Conservation (phyloP, 2,113 vertebrate genomes). For the Opisthocomus hoazin region DNA sequence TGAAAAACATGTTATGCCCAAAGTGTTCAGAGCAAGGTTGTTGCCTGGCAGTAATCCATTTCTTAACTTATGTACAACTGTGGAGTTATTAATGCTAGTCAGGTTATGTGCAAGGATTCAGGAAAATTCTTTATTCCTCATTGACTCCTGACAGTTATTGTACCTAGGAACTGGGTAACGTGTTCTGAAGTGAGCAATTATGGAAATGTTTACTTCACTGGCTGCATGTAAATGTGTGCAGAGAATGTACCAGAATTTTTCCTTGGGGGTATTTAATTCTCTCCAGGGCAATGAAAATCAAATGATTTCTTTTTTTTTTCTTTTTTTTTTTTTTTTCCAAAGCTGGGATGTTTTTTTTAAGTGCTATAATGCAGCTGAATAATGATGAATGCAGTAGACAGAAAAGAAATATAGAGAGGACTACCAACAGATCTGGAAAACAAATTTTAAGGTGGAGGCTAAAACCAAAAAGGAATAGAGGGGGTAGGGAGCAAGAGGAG, state of each 20-base stretch:
- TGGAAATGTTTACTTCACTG: slow-evolving; percentile 97
- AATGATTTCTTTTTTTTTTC: slow-evolving; percentile 81
- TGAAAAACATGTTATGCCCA: slow-evolving; percentile 57
- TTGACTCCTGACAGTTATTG: slow-evolving; percentile 86
- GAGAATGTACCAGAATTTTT: slow-evolving; percentile 92
- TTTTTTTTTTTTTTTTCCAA: slow-evolving; percentile 61
- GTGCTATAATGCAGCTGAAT: slow-evolving; percentile 87
- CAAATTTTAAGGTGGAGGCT: slow-evolving; percentile 62
- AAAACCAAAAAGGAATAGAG: slow-evolving; percentile 26
- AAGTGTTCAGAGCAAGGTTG: slow-evolving; percentile 72
- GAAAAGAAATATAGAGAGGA: slow-evolving; percentile 61
- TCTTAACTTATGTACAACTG: slow-evolving; percentile 79
- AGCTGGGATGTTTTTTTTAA: slow-evolving; percentile 72
- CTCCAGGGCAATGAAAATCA: slow-evolving; percentile 94
- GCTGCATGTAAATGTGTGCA: slow-evolving; percentile 91
- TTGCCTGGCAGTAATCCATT: slow-evolving; percentile 86
- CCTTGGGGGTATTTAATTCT: slow-evolving; percentile 91
- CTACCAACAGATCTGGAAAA: slow-evolving; percentile 61
- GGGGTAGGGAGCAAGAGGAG: slow-evolving; percentile 8
- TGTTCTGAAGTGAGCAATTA: slow-evolving; percentile 95
- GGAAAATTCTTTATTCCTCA: slow-evolving; percentile 91
- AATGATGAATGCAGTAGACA: slow-evolving; percentile 83
- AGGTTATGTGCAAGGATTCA: slow-evolving; percentile 89
- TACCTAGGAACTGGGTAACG: slow-evolving; percentile 90
- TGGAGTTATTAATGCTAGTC: slow-evolving; percentile 91